Conservation (phyloP, 2,888 invertebrate genomes). For the Tinea trinotella region DNA sequence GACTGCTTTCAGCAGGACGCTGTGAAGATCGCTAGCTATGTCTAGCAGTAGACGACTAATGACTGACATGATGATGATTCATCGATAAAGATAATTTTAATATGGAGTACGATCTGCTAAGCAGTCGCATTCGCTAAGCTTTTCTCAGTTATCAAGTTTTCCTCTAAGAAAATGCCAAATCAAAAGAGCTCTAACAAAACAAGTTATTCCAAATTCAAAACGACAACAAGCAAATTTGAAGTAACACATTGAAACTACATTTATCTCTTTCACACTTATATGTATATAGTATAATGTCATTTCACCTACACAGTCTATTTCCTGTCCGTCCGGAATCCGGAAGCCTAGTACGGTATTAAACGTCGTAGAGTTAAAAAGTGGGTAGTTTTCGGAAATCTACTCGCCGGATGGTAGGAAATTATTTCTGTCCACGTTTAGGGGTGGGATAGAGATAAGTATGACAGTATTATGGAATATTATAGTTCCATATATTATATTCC, state of each 20-base stretch:
- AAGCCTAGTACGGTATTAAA: constrained; percentile 39
- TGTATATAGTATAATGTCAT: constrained; percentile 32
- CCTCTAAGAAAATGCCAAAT: no score
- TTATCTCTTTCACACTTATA: constrained; percentile 24
- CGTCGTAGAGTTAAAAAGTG: constrained; percentile 61
- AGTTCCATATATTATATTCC: no score
- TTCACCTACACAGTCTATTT: constrained; percentile 63
- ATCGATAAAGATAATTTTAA: no score
- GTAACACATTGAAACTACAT: constrained; percentile 28
- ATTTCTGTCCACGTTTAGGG: constrained; percentile 48
- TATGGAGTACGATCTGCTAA: no score
- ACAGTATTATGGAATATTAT: no score
- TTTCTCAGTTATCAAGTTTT: no score
- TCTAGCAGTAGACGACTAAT: no score
- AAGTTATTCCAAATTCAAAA: constrained; percentile 23
- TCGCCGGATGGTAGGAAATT: constrained; percentile 58
- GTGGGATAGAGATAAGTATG: constrained; percentile 32
- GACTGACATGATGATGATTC: no score
- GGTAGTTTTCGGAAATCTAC: constrained; percentile 57
- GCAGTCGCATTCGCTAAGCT: no score
- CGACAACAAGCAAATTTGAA: constrained; percentile 29
- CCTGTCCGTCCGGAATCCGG: constrained; percentile 46
- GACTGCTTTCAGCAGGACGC: no score
- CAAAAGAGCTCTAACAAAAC: no score
- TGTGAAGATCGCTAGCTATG: no score